A percentile compares a stretch with the other conserved stretches of the same genome.
Evolutionary conservation across 2,888 invertebrate species (phyloP).

Genomic region (Sphinx pinastri): DNA sequence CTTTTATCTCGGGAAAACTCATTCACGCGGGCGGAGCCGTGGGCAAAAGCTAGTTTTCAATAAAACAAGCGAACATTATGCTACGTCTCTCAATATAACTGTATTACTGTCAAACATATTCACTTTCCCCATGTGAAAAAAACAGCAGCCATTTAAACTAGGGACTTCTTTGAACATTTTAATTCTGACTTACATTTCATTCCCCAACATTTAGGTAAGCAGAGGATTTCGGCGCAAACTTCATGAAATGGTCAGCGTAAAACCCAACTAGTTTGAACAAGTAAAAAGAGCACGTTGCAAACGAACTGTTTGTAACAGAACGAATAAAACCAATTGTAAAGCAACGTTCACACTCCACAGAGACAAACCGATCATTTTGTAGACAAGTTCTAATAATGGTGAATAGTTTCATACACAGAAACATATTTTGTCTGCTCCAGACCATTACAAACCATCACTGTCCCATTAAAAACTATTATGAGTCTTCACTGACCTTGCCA

Average conservation of each 20-base stretch:
- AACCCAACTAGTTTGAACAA: slow-evolving; percentile 2
- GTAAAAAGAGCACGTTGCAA: not conserved
- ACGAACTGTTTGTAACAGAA: not conserved
- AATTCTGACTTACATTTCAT: not conserved
- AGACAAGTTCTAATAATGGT: too few relatives aligned
- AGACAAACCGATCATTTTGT: not conserved
- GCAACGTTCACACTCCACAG: not conserved
- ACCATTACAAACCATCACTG: too few relatives aligned
- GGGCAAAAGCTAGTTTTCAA: too few relatives aligned
- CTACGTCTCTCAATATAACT: too few relatives aligned
- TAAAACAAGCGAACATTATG: too few relatives aligned
- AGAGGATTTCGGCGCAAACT: not conserved
- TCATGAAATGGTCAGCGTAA: not conserved
- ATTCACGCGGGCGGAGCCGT: too few relatives aligned
- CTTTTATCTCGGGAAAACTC: too few relatives aligned
- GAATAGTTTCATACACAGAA: too few relatives aligned
- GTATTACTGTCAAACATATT: too few relatives aligned
- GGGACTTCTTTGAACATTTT: not conserved
- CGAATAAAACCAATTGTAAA: not conserved
- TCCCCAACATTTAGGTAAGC: not conserved
- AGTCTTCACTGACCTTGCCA: too few relatives aligned
- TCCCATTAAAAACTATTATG: too few relatives aligned
- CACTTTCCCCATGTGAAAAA: not conserved
- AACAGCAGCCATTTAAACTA: not conserved
- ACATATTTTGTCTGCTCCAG: too few relatives aligned